Evolutionary conservation across 2,797 vertebrate species (phyloP).

Genomic region (Podarcis siculus): DNA sequence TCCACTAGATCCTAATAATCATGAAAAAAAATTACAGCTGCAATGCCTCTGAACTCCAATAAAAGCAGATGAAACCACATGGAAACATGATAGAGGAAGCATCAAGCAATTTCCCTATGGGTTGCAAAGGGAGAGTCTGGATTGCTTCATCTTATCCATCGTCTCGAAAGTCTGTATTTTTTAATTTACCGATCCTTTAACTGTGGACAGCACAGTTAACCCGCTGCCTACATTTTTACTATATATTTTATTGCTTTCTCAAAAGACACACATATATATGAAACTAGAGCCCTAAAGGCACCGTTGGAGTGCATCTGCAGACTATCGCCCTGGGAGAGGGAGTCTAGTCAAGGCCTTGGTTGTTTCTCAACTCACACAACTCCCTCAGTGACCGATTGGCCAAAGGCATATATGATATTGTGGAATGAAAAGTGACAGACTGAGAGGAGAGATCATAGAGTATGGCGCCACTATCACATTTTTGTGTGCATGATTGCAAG

Average conservation of each 20-base stretch:
- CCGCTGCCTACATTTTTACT: not conserved
- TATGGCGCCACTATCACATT: not conserved
- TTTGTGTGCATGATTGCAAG: not conserved
- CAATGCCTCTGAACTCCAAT: not conserved
- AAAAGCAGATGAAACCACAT: not conserved
- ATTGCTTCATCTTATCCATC: not conserved
- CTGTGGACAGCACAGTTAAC: not conserved
- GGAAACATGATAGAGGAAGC: constrained; percentile 2
- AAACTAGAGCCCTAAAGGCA: not conserved
- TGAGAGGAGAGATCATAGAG: not conserved
- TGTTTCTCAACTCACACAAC: not conserved
- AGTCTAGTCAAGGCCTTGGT: not conserved
- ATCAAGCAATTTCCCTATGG: not conserved
- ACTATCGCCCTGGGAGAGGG: not conserved
- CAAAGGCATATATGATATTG: not conserved
- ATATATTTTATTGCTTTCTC: not conserved
- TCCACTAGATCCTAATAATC: not conserved
- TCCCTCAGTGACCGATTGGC: not conserved
- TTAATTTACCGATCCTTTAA: not conserved
- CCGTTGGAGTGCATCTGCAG: not conserved
- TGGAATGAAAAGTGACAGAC: not conserved
- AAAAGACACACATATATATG: not conserved
- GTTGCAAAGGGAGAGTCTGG: not conserved
- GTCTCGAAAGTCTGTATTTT: not conserved
- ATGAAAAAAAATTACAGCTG: not conserved